phyloP scores from a whole-genome alignment of 2,797 vertebrate genomes.

The Thunnus albacares region DNA sequence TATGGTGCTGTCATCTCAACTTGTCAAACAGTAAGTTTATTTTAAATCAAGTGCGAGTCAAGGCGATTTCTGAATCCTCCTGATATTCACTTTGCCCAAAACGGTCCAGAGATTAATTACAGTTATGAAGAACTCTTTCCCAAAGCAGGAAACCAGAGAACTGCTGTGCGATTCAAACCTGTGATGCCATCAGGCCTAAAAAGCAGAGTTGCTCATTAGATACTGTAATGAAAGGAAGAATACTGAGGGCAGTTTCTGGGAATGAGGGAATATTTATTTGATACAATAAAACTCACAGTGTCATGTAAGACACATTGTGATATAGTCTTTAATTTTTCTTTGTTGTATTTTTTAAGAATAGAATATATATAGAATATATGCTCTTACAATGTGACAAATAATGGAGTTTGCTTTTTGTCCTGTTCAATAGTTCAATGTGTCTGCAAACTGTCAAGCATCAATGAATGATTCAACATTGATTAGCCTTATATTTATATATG shows the following conservation, averaged over 20 bases:
- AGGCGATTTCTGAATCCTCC: constrained; percentile 30
- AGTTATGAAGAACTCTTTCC: constrained; percentile 22
- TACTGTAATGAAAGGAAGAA: constrained; percentile 39
- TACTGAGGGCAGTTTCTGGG: constrained; percentile 19
- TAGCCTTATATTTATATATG: constrained; percentile 27
- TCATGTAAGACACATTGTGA: constrained; percentile 11
- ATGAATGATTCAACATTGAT: constrained; percentile 40
- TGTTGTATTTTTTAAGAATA: background rate
- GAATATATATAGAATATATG: too few relatives aligned
- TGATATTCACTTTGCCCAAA: constrained; percentile 31
- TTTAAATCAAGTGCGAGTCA: constrained; percentile 12
- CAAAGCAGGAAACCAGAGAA: constrained; percentile 32
- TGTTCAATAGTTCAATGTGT: constrained; percentile 17
- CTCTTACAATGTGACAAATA: background rate
- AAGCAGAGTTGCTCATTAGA: constrained; percentile 47
- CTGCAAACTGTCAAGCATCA: constrained; percentile 25
- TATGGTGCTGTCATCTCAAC: constrained; percentile 9
- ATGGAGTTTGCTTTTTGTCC: background rate
- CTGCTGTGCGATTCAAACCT: constrained; percentile 42
- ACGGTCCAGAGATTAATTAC: constrained; percentile 45
- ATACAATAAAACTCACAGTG: constrained; percentile 33
- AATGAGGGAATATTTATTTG: constrained; percentile 37
- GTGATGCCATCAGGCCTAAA: constrained; percentile 43
- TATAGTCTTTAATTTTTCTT: background rate
- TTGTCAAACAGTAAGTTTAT: constrained; percentile 24